phyloP scores from a whole-genome alignment of 1,140 invertebrate species.

The Brachionus rubens region DNA sequence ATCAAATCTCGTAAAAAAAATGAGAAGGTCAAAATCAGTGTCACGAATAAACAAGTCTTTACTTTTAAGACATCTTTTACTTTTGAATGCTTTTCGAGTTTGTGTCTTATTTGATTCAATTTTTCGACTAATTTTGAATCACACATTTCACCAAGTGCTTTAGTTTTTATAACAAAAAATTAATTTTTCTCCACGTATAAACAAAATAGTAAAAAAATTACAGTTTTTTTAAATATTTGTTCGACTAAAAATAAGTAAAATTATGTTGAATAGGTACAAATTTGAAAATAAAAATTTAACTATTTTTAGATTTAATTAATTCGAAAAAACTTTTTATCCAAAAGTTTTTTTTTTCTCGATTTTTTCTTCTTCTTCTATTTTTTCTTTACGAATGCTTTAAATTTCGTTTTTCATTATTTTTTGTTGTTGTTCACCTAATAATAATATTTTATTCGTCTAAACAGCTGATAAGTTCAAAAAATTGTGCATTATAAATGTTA shows the following conservation, averaged over 20 bases:
- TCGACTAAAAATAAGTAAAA: too few relatives aligned
- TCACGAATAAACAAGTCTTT: not conserved
- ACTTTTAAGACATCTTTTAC: constrained; percentile 29
- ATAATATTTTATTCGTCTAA: constrained; percentile 29
- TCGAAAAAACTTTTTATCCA: too few relatives aligned
- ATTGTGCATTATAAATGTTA: not conserved
- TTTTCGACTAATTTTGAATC: constrained; percentile 22
- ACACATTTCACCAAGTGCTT: not conserved
- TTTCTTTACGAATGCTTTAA: constrained; percentile 25
- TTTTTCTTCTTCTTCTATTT: too few relatives aligned
- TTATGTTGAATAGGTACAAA: too few relatives aligned
- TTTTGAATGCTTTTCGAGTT: constrained; percentile 39
- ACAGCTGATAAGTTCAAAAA: constrained; percentile 25
- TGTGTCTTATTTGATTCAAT: constrained; percentile 8
- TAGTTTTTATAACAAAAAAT: not conserved
- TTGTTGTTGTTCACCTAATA: constrained; percentile 17
- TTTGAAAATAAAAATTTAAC: too few relatives aligned
- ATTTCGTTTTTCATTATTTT: constrained; percentile 25
- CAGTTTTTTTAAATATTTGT: too few relatives aligned
- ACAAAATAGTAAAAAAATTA: too few relatives aligned
- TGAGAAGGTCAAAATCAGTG: not conserved
- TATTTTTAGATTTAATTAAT: too few relatives aligned
- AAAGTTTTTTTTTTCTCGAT: too few relatives aligned
- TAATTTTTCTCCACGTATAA: too few relatives aligned
- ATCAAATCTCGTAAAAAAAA: too few relatives aligned